Evolutionary conservation across 2,797 vertebrate genomes (phyloP).

Genomic region (Eurystomus glaucurus): DNA sequence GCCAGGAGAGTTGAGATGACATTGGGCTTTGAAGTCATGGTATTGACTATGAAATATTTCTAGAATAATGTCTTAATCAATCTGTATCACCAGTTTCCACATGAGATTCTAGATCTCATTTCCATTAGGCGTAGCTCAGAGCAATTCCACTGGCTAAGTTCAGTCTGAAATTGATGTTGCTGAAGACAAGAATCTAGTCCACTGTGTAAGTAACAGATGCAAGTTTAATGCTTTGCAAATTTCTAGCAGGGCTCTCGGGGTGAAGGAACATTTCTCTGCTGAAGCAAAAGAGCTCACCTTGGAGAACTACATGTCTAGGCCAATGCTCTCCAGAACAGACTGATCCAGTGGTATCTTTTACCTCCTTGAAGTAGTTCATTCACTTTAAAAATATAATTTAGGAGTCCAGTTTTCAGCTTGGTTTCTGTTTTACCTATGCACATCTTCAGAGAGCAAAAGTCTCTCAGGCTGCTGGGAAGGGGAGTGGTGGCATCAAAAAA

Average conservation of each 20-base stretch:
- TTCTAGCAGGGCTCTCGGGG: neutral
- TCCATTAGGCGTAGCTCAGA: neutral
- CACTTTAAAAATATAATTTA: neutral
- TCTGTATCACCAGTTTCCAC: neutral
- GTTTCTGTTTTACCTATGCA: neutral
- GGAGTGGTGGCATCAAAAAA: rapidly evolving
- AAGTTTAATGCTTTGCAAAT: neutral
- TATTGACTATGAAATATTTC: conserved; percentile 42
- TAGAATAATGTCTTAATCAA: conserved; percentile 27
- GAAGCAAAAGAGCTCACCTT: neutral
- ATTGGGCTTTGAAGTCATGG: conserved; percentile 29
- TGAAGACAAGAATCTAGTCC: neutral
- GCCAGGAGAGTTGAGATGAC: conserved; percentile 41
- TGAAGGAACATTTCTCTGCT: neutral
- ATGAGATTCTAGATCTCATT: conserved; percentile 13
- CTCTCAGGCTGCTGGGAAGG: neutral
- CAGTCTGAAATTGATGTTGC: neutral
- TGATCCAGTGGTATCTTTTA: neutral
- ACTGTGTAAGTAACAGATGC: neutral
- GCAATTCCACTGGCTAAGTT: neutral
- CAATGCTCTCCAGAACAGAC: neutral
- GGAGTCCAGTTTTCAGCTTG: neutral
- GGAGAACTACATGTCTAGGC: neutral
- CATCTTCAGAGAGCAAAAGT: neutral
- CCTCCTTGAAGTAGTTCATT: neutral